Base-by-base conservation (phyloP, 2,888 invertebrate genomes). In the Ophonus ardosiacus region DNA sequence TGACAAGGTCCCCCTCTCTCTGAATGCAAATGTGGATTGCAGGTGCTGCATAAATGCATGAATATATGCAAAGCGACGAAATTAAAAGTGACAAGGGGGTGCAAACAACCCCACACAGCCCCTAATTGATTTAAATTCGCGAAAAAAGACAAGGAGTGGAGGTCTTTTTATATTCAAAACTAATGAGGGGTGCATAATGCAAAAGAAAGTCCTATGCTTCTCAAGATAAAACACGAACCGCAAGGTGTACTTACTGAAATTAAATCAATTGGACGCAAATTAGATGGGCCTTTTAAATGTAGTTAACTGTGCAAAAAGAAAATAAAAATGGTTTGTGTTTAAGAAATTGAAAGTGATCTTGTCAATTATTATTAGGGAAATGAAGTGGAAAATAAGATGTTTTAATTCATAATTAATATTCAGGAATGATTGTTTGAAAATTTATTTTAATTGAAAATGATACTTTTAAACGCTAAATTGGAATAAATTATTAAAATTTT, bases 51-150 rank as follows among this genome's bases (percentile, higher is more conserved):
- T 40, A 38, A 63, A 80, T 80, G 63, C 63, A 80, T 80, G 63
- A 78, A 78, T 78, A 78, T 24, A 80, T 80, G 80, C 80, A 80
- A 61, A 80, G n/a, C 18, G 80, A 18, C 10, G 43, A 80, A 80
- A 80, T 80, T 80, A 80, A 80, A 80, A 80, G 63, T 80, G 80
- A 80, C 80, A 80, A 43, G 59, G 80, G 80, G 21, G 80, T 61
- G 59, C 80, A 80, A 80, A 80, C 61, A 59, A 59, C 78, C 18
- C 57, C 31, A n/a, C 24, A 31, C 78, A 5, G 8, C 13, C 51
- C 56, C 78, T 78, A 78, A 78, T 78, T 78, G 51, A 78, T 57
- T 78, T 78, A 78, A 56, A 57, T 78, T 78, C 78, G 56, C 31
- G 31, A 78, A 78, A 76, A 78, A 56, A 78, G 78, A 13, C 78